phyloP scores from a whole-genome alignment of 2,797 vertebrate species.

The Pangasius macronema region DNA sequence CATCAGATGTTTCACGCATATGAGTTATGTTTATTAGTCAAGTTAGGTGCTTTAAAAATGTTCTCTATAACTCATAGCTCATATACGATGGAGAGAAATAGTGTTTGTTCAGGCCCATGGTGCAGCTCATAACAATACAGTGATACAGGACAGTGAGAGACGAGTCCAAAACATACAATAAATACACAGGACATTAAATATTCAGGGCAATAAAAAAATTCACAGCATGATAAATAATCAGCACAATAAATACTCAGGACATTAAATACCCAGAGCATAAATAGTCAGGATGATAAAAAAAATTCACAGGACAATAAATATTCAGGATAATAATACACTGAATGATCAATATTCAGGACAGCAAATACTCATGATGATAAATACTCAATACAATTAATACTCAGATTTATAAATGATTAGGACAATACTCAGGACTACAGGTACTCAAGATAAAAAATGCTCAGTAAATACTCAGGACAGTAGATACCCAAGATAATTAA shows the following conservation, averaged over 20 bases:
- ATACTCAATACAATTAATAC: neutral
- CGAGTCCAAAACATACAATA: too few relatives aligned
- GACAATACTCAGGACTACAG: neutral
- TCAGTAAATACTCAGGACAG: neutral
- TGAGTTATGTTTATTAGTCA: neutral
- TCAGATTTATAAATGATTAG: neutral
- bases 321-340: too few relatives aligned
- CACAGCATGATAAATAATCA: too few relatives aligned
- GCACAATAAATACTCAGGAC: neutral
- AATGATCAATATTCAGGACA: neutral
- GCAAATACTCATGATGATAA: too few relatives aligned
- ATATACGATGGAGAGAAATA: neutral
- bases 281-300: too few relatives aligned
- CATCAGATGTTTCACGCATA: too few relatives aligned
- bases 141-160: neutral
- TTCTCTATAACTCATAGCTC: neutral
- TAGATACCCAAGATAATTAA: neutral
- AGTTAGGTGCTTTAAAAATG: too few relatives aligned
- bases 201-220: too few relatives aligned
- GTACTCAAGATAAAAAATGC: neutral
- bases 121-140: neutral
- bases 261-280: too few relatives aligned
- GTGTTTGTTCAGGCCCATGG: neutral
- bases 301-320: too few relatives aligned
- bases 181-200: neutral